These are phyloP conservation scores for Tricholauxania praeusta DNA, from an alignment of 2,888 invertebrate species.

Conservation along the genomic window DNA sequence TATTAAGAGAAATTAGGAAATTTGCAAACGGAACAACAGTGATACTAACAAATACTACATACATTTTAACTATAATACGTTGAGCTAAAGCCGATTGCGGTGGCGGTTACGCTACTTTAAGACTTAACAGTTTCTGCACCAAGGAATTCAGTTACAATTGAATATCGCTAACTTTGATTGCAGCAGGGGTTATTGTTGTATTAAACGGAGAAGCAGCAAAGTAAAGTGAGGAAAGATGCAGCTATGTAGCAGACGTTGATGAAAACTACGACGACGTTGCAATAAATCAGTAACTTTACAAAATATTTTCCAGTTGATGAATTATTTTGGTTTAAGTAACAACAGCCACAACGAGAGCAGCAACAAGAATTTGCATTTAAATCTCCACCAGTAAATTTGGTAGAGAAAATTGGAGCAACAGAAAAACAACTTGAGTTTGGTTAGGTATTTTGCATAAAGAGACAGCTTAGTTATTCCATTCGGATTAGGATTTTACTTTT, in stretches of 20 bases:
- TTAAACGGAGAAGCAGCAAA: background rate
- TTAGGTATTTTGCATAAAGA: background rate
- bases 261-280: background rate
- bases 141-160: conserved; percentile 11
- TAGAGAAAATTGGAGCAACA: background rate
- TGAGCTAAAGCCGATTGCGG: background rate
- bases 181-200: conserved; percentile 2
- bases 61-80: too few species aligned
- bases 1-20: too few species aligned
- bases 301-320: conserved; percentile 28
- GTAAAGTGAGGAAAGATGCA: background rate
- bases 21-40: too few species aligned
- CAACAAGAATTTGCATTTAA: conserved; percentile 10
- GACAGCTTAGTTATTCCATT: too few species aligned
- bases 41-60: too few species aligned
- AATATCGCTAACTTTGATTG: background rate
- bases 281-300: conserved; percentile 10
- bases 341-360: background rate
- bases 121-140: conserved; percentile 12
- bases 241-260: too few species aligned
- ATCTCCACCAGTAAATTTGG: background rate
- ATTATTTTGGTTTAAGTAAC: conserved; percentile 12
- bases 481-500: too few species aligned
- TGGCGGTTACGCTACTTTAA: conserved; percentile 20
- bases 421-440: background rate